These are phyloP conservation scores for Mixornis gularis DNA, from an alignment of 2,113 vertebrate genomes.

Conservation along the genomic window DNA sequence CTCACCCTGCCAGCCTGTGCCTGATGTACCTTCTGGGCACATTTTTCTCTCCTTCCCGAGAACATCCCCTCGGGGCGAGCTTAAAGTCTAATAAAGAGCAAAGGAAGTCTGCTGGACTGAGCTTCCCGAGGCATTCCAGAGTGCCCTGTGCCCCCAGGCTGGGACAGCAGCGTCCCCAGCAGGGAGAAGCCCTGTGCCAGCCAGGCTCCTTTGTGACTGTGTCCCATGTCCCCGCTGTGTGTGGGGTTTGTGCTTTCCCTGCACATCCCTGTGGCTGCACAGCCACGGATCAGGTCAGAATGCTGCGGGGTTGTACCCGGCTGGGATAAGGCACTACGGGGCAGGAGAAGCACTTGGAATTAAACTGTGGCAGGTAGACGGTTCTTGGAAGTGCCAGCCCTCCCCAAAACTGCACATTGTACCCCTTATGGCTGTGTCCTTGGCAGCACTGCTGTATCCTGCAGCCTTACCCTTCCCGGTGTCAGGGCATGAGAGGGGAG, in stretches of 20 bases:
- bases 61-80: background rate
- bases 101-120: background rate
- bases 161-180: background rate
- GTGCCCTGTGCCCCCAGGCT: background rate
- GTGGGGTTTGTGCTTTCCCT: background rate
- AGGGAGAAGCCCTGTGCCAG: background rate
- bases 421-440: background rate
- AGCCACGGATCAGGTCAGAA: rapidly evolving
- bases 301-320: background rate
- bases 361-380: background rate
- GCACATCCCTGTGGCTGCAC: background rate
- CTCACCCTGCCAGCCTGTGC: background rate
- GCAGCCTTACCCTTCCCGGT: background rate
- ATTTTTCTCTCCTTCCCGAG: constrained; percentile 22
- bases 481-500: background rate
- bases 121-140: background rate
- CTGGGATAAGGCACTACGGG: background rate
- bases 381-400: background rate
- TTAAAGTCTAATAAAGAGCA: constrained; percentile 14
- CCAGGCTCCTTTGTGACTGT: background rate
- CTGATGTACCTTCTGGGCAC: background rate
- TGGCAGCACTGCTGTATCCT: background rate
- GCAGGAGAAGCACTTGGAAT: background rate
- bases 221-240: background rate
- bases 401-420: background rate